Evolutionary conservation across 2,888 invertebrate genomes (phyloP).

Genomic region (Agrotis puta): DNA sequence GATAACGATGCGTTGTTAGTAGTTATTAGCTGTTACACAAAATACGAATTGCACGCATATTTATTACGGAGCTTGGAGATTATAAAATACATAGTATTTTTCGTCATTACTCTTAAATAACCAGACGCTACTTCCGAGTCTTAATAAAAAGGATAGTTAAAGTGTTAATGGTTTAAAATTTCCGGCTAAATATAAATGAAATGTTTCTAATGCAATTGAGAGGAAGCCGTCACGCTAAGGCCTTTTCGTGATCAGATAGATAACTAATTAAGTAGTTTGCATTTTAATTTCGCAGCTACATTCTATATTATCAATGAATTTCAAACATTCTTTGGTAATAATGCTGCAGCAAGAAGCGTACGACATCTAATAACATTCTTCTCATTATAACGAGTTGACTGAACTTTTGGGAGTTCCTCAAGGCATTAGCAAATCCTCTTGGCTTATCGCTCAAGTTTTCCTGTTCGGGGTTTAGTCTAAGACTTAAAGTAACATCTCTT

Average conservation of each 20-base stretch:
- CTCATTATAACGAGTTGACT: background rate
- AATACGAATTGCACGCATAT: slow-evolving; percentile 29
- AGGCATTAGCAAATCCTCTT: background rate
- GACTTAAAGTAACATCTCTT: background rate
- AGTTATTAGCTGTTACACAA: slow-evolving; percentile 40
- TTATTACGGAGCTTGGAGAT: slow-evolving; percentile 32
- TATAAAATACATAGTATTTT: slow-evolving; percentile 1
- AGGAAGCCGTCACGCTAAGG: slow-evolving; percentile 41
- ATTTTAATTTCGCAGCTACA: slow-evolving; percentile 29
- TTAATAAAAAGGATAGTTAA: slow-evolving; percentile 4
- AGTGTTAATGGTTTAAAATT: slow-evolving; percentile 20
- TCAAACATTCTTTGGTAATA: slow-evolving; percentile 22
- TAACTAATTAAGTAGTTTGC: slow-evolving; percentile 32
- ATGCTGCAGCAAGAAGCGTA: background rate
- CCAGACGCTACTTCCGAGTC: slow-evolving; percentile 16
- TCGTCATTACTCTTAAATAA: background rate
- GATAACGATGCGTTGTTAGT: slow-evolving; percentile 47
- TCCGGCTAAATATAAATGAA: slow-evolving; percentile 28
- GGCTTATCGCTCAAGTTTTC: slow-evolving; percentile 7
- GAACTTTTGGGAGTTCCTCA: background rate
- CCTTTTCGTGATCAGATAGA: slow-evolving; percentile 31
- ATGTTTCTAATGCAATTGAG: slow-evolving; percentile 21
- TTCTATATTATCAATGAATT: slow-evolving; percentile 19
- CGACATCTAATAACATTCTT: background rate
- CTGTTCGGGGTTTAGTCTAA: background rate